Evolutionary conservation across 1,140 invertebrate species (phyloP).

Genomic region (Camponotus vicinus): DNA sequence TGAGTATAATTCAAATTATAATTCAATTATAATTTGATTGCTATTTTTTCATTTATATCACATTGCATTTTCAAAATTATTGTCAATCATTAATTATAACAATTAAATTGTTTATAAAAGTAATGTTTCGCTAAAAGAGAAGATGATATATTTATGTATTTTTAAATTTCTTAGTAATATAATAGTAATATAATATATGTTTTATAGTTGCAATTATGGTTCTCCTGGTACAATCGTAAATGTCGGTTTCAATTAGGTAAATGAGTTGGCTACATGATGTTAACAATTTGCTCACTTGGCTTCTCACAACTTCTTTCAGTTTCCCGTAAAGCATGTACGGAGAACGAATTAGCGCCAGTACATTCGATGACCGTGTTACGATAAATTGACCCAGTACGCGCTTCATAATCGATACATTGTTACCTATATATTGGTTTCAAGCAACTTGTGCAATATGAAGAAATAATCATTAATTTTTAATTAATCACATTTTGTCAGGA

Average conservation of each 20-base stretch:
- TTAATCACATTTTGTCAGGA: conserved; percentile 3
- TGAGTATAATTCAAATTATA: too few species aligned
- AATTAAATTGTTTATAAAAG: background rate
- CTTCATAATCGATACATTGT: conserved; percentile 24
- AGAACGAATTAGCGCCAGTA: conserved; percentile 49
- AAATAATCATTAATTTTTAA: background rate
- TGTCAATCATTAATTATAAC: too few species aligned
- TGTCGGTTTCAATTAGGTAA: conserved; percentile 30
- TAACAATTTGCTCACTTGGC: conserved; percentile 38
- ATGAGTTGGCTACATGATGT: conserved; percentile 23
- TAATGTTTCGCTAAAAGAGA: background rate
- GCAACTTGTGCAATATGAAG: background rate
- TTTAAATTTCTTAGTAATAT: conserved; percentile 1
- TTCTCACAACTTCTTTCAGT: conserved; percentile 44
- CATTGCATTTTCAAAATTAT: background rate
- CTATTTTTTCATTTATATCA: background rate
- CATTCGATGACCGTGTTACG: conserved; percentile 13
- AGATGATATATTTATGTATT: too few species aligned
- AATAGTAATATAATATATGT: background rate
- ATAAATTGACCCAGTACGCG: conserved; percentile 36
- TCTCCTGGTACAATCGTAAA: background rate
- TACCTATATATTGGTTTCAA: background rate
- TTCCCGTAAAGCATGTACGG: conserved; percentile 51
- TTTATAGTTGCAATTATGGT: background rate
- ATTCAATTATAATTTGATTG: too few species aligned